Percentiles rank a stretch among this genome's conserved stretches.
These are phyloP conservation scores for Poecile atricapillus DNA, from an alignment of 2,113 vertebrate species.

Conservation along the genomic window DNA sequence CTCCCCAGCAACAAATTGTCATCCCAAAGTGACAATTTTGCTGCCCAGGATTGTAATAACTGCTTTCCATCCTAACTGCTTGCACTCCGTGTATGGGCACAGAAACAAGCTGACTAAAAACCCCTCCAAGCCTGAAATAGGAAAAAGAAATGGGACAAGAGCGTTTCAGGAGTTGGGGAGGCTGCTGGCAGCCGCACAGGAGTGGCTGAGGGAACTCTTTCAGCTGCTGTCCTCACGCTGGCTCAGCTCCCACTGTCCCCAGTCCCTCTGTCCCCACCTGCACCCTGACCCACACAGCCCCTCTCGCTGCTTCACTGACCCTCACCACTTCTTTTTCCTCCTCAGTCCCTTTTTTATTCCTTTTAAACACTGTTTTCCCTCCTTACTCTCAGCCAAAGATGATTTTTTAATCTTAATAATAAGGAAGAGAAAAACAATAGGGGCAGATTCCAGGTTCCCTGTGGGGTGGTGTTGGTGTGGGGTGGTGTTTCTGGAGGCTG, in stretches of 20 bases:
- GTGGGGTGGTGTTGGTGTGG: background rate
- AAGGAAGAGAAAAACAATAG: background rate
- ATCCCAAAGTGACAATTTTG: background rate
- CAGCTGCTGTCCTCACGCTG: background rate
- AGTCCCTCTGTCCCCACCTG: background rate
- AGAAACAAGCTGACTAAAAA: background rate
- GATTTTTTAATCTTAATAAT: background rate
- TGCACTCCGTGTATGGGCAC: accelerated
- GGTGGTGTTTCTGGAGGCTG: background rate
- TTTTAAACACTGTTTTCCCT: background rate
- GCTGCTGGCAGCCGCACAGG: background rate
- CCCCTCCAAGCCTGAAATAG: background rate
- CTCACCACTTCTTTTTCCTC: background rate
- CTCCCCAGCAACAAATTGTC: background rate
- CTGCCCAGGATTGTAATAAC: background rate
- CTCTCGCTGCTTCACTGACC: accelerated
- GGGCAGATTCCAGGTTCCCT: background rate
- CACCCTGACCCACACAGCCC: background rate
- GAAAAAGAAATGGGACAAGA: background rate
- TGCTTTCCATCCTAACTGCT: background rate
- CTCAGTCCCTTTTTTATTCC: background rate
- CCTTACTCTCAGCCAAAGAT: background rate
- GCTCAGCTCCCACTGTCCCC: background rate
- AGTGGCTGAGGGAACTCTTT: background rate
- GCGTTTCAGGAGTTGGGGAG: background rate